A percentile compares a stretch with the other conserved stretches of the same genome.
These are phyloP conservation scores for Ornithoptera priamus DNA, from an alignment of 2,888 invertebrate genomes.

Conservation along the genomic window DNA sequence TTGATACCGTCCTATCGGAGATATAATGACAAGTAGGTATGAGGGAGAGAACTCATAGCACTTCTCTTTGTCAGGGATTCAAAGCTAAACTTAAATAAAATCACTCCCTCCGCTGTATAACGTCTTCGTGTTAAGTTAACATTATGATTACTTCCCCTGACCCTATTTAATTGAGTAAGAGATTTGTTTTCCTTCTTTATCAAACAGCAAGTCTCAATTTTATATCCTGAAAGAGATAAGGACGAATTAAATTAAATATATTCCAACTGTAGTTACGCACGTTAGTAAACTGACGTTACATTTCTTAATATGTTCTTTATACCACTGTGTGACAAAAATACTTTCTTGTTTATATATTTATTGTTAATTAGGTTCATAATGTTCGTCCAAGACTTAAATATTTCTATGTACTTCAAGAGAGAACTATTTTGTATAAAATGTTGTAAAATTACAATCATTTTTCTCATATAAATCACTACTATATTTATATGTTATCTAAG, in stretches of 20 bases:
- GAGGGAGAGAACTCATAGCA: neutral
- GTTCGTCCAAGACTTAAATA: no score
- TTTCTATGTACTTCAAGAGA: no score
- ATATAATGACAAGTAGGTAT: no score
- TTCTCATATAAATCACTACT: no score
- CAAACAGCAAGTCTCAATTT: conserved; percentile 14
- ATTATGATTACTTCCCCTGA: conserved; percentile 15
- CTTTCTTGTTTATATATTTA: no score
- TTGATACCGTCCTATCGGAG: no score
- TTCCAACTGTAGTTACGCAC: neutral
- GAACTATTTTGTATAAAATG: no score
- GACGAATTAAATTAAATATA: neutral
- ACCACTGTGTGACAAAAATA: no score
- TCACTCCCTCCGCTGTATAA: neutral
- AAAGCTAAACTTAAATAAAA: neutral
- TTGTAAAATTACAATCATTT: no score
- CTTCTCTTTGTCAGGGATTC: neutral
- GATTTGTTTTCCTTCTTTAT: conserved; percentile 24
- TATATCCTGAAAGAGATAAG: neutral
- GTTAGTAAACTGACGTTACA: neutral
- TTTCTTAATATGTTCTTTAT: no score
- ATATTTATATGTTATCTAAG: no score
- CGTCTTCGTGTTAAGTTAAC: conserved; percentile 19
- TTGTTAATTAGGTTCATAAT: no score
- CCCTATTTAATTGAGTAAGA: conserved; percentile 26